Base-by-base conservation (phyloP, 2,797 vertebrate species). In the Centropyge bicolor region DNA sequence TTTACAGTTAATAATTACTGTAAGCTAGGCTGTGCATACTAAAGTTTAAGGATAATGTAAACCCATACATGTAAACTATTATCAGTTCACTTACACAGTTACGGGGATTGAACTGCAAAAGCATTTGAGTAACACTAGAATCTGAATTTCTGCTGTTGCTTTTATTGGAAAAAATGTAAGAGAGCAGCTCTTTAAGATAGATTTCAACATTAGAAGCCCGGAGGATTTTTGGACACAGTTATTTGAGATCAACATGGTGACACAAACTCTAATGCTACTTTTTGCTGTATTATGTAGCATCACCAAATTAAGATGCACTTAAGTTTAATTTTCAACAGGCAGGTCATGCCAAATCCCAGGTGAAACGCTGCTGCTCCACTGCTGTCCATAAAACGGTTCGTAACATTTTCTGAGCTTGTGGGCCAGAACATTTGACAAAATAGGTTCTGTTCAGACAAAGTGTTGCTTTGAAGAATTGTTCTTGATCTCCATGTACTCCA, bases 231-330 rank as follows among this genome's bases (percentile, higher is more conserved):
- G 49, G 31, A 43, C 52, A 36, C 20, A 41, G 35, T 52, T 68
- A 17, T 62, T 4, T 46, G 1, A 65, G 3, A 17, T 54, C 27
- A 62, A 14, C 24, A 56, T 36, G 35, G 9, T 70, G 65, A 67
- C 48, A 77, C 40, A 51, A 52, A 56, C 3, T 55, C 27, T 22
- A 49, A 46, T 35, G 48, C 48, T 70, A 11, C 22, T 17, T 62
- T 61, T 78, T 54, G 31, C 60, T 78, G 20, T 41, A 20, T 66
- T 54, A 12, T 6, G 2, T 69, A 63, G 16, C n/a, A 65, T 72
- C 22, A 20, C 17, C 46, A 40, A 14, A 62, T 77, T 62, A 48
- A 67, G 86, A 86, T 63, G 85, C 88, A 90, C 86, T 90, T 90
- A 80, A 0, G 1, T 74, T 72, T 31, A 10, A 41, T 77, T 78